Evolutionary conservation across 2,888 invertebrate species (phyloP).

Genomic region (Spisula solida): DNA sequence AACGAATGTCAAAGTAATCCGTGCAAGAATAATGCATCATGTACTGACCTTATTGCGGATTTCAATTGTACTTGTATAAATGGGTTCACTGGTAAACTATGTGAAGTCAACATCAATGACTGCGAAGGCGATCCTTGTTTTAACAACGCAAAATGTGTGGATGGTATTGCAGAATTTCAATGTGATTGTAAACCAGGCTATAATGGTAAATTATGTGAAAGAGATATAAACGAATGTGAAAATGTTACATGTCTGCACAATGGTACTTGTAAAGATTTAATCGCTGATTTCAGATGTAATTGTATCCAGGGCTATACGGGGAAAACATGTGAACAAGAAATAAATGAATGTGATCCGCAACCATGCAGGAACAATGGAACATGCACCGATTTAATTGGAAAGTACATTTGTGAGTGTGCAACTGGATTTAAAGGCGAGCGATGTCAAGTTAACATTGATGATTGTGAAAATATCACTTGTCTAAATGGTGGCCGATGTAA

Average conservation of each 20-base stretch:
- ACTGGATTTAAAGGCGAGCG: slow-evolving; percentile 26
- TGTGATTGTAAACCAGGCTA: slow-evolving; percentile 39
- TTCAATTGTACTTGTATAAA: slow-evolving; percentile 70
- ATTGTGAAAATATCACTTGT: slow-evolving; percentile 43
- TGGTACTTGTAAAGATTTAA: slow-evolving; percentile 42
- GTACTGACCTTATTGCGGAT: slow-evolving; percentile 62
- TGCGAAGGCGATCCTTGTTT: slow-evolving; percentile 36
- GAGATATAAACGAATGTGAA: slow-evolving; percentile 39
- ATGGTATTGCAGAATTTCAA: slow-evolving; percentile 35
- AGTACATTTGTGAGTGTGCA: slow-evolving; percentile 20
- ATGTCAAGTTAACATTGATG: slow-evolving; percentile 71
- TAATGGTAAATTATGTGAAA: slow-evolving; percentile 14
- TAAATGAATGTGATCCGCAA: not conserved
- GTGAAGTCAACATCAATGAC: slow-evolving; percentile 44
- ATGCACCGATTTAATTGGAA: slow-evolving; percentile 32
- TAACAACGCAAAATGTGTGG: slow-evolving; percentile 35
- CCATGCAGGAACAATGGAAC: slow-evolving; percentile 25
- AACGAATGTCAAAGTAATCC: slow-evolving; percentile 63
- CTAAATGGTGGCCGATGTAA: slow-evolving; percentile 46
- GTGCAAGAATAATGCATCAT: slow-evolving; percentile 67
- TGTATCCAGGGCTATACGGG: slow-evolving; percentile 47
- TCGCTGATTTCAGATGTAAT: slow-evolving; percentile 37
- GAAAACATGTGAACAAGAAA: slow-evolving; percentile 13
- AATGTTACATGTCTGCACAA: slow-evolving; percentile 33
- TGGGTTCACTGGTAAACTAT: slow-evolving; percentile 67